Base-by-base conservation (phyloP, 2,888 invertebrate species). In the Ernsta delagoae region DNA sequence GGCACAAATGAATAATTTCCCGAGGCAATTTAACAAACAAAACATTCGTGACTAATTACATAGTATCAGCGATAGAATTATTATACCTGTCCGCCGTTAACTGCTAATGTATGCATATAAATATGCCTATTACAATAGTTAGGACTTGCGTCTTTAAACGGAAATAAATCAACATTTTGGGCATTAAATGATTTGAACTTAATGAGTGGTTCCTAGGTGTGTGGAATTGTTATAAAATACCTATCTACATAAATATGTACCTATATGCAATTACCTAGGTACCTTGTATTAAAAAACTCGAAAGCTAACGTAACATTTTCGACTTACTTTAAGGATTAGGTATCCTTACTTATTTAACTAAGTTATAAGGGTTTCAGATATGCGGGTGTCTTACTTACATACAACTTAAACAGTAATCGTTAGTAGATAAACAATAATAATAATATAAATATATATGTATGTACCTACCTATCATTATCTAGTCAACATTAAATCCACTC, bases 161-260 rank as follows among this genome's bases (percentile, higher is more conserved):
- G 43, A 48, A 43, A 62, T 70, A 70, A 72, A 56, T 67, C 65
- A 73, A 70, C 60, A 69, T 65, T 71, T 71, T 72, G 70, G 70
- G 62, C 48, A 39, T 54, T 54, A 61, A 66, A 68, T 57, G n/a
- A 62, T 56, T 68, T 68, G 48, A 56, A 56, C 48, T 57, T 56
- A 64, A 56, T 45, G 56, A 56, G 34, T n/a, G 56, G 12, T 8
- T 56, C 24, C 3, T 59, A 11, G 39, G 57, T 59, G 43, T 41
- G 63, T 63, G 41, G 41, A 63, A 50, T 48, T 11, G 11, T 43
- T 0, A 41, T 41, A 41, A 41, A 8, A 41, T 41, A 5, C 36
- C 4, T 36, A 5, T 5, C 4, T 36, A 5, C 36, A 36, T 36
- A 36, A 5, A 36, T 5, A 36, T 36, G 36, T 5, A n/a, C n/a